Evolutionary conservation across 2,797 vertebrate genomes (phyloP), one percentile per base, ranked within the genome.

Genomic region (Borostomias antarcticus): DNA sequence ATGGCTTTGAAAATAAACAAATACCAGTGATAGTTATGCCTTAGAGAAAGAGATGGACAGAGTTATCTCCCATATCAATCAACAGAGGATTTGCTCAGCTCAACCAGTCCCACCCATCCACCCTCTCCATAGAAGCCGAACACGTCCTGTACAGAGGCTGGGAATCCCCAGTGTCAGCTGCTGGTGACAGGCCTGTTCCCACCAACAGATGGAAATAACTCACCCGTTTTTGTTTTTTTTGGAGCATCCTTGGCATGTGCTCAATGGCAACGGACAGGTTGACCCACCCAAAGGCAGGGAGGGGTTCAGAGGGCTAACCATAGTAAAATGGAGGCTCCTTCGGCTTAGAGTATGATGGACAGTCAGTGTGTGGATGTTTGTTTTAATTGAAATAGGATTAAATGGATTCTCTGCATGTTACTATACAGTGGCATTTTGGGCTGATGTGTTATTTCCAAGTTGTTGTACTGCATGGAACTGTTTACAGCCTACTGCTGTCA

Each of bases 191-290:
- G 65, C 40, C n/a, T n/a, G 48, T 33, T 66, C 74, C 69, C 59
- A 64, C 43, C 30, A 80, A 76, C 78, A 79, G 75, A 64, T 82
- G 78, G 58, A 51, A 43, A 73, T 61, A 68, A 70, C 76, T 43
- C 37, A 60, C 62, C 69, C 37, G 2, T 56, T 23, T 35, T 70
- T 29, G 21, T 54, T 47, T 26, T 65, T 40, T 26, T 65, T 40
- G 52, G 73, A 69, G 63, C 61, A 74, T 51, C 33, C 3, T 62
- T 47, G 62, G 53, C 69, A 78, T 83, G 83, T 77, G 73, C 77
- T 75, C 72, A 83, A 72, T 78, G 69, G 58, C 63, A 69, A 51
- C 60, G 71, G 72, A 62, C 53, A 78, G 51, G 62, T 53, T 19
- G 2, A 32, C 68, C 70, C 70, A 45, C 53, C 59, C 63, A 62